phyloP scores from a whole-genome alignment of 2,888 invertebrate genomes.

The Philaethria dido region DNA sequence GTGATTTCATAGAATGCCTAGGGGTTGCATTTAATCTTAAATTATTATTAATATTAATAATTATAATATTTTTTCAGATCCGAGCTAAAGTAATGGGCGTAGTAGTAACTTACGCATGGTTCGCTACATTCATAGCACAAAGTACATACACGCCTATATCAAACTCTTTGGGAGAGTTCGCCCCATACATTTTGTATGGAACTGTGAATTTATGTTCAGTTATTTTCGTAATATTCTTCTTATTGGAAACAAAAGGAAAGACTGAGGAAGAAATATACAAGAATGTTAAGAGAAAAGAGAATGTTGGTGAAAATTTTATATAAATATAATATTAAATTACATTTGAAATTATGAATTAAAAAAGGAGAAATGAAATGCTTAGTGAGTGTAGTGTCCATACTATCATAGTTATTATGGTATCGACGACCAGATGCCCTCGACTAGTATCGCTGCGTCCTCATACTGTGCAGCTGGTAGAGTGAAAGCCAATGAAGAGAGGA shows the following conservation, averaged over 20 bases:
- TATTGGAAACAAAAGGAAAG: constrained; percentile 73
- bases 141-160: constrained; percentile 48
- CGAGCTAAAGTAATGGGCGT: constrained; percentile 58
- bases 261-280: constrained; percentile 55
- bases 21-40: neutral
- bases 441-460: too few relatives aligned
- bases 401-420: too few relatives aligned
- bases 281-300: neutral
- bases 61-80: constrained; percentile 52
- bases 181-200: constrained; percentile 63
- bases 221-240: constrained; percentile 54
- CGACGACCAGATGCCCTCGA: too few relatives aligned
- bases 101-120: constrained; percentile 54
- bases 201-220: constrained; percentile 57
- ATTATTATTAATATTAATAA: too few relatives aligned
- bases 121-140: constrained; percentile 50
- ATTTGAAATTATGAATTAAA: too few relatives aligned
- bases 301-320: too few relatives aligned
- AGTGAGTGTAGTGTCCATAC: neutral
- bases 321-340: too few relatives aligned
- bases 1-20: too few relatives aligned
- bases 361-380: too few relatives aligned
- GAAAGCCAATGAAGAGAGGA: too few relatives aligned
- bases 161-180: constrained; percentile 55
- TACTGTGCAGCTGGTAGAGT: too few relatives aligned